phyloP scores from a whole-genome alignment of 1,140 invertebrate species.

The Tetramorium parvispinum region DNA sequence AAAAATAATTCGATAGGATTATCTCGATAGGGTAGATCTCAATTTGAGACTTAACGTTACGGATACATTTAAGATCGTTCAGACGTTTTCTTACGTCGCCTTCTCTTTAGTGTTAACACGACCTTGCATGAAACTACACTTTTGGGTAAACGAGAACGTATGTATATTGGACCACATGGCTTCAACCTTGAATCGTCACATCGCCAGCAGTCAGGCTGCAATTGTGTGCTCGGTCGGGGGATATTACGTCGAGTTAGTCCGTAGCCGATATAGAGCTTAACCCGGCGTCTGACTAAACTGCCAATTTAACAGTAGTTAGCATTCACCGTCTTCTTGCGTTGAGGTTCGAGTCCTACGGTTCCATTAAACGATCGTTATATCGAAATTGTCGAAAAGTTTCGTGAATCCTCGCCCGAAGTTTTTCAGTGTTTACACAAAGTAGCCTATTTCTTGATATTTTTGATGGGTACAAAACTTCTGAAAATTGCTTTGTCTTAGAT shows the following conservation, averaged over 20 bases:
- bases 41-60: too few species aligned
- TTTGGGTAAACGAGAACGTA: slow-evolving; percentile 20
- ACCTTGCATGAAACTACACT: slow-evolving; percentile 16
- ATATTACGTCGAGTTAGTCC: slow-evolving; percentile 58
- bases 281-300: slow-evolving; percentile 38
- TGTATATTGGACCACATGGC: slow-evolving; percentile 12
- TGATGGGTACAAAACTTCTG: neutral
- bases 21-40: too few species aligned
- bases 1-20: too few species aligned
- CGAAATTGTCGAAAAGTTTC: slow-evolving; percentile 48
- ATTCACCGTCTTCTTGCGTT: slow-evolving; percentile 43
- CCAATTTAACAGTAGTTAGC: slow-evolving; percentile 60
- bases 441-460: slow-evolving; percentile 3
- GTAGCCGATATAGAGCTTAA: slow-evolving; percentile 44
- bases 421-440: slow-evolving; percentile 27
- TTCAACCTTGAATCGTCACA: slow-evolving; percentile 41
- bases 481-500: neutral
- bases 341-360: slow-evolving; percentile 13
- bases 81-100: neutral
- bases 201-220: slow-evolving; percentile 51
- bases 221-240: slow-evolving; percentile 47
- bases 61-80: too few species aligned
- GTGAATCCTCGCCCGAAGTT: slow-evolving; percentile 25
- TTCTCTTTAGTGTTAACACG: neutral
- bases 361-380: slow-evolving; percentile 56